Conservation (phyloP, 2,797 vertebrate genomes). For the Channallabes apus region DNA sequence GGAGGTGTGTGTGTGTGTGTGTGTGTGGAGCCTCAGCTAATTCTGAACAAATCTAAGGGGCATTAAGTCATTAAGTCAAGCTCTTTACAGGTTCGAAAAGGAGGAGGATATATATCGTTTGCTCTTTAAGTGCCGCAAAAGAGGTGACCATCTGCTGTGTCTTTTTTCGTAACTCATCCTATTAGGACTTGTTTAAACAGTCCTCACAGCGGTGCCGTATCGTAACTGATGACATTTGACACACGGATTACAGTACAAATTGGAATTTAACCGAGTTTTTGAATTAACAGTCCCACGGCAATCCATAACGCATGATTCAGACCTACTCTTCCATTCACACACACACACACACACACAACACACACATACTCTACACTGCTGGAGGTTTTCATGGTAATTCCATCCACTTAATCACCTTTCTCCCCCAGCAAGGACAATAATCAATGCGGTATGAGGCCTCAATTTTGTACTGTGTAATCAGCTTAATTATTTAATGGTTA, state of each 20-base stretch:
- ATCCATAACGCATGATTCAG: conserved; percentile 62
- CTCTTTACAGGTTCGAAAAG: conserved; percentile 46
- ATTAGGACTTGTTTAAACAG: conserved; percentile 6
- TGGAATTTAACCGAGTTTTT: conserved; percentile 3
- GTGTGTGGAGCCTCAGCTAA: conserved; percentile 32
- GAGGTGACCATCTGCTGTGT: conserved; percentile 30
- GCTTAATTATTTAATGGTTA: conserved; percentile 3
- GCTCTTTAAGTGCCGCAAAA: conserved; percentile 7
- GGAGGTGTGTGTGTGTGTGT: neutral
- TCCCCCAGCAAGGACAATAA: neutral
- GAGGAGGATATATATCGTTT: conserved; percentile 29
- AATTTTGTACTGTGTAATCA: neutral
- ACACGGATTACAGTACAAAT: neutral
- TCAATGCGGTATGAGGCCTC: neutral
- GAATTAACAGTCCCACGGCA: conserved; percentile 51
- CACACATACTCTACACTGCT: conserved; percentile 42
- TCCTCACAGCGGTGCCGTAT: neutral
- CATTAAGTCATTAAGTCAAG: conserved; percentile 47
- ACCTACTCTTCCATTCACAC: conserved; percentile 51
- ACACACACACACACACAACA: conserved; percentile 10
- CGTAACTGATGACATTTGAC: conserved; percentile 7
- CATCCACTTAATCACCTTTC: neutral
- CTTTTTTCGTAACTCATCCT: neutral
- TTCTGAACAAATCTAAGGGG: conserved; percentile 56
- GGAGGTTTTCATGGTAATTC: conserved; percentile 44